phyloP scores from a whole-genome alignment of 1,140 invertebrate species.

The Drosophila persimilis region DNA sequence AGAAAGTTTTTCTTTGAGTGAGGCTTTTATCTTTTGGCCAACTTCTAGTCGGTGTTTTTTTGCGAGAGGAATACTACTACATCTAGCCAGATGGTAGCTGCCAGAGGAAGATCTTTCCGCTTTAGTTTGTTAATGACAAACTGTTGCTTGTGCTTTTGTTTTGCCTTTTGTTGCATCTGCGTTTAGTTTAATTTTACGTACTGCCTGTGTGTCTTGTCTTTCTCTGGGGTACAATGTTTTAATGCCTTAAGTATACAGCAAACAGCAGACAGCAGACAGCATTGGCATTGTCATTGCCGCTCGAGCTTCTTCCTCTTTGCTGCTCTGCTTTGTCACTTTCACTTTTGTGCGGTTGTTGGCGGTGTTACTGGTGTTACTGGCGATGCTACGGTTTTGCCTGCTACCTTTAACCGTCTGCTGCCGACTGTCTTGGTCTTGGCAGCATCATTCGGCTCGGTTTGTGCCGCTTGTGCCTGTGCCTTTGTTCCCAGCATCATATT shows the following conservation, averaged over 20 bases:
- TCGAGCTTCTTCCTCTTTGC: constrained; percentile 55
- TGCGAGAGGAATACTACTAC: not conserved
- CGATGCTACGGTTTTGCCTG: not conserved
- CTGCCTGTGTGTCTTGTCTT: constrained; percentile 18
- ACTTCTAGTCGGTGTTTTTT: constrained; percentile 14
- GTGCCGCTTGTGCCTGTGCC: constrained; percentile 45
- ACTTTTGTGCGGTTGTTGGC: constrained; percentile 42
- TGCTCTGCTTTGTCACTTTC: constrained; percentile 66
- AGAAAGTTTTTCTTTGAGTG: constrained; percentile 4
- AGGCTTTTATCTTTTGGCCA: constrained; percentile 9
- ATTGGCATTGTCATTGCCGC: constrained; percentile 69
- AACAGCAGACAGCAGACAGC: constrained; percentile 16
- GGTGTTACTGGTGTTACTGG: constrained; percentile 8
- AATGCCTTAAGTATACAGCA: constrained; percentile 70
- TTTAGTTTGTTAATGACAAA: constrained; percentile 30
- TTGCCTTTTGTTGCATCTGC: constrained; percentile 38
- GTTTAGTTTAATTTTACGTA: constrained; percentile 18
- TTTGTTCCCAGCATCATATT: constrained; percentile 59
- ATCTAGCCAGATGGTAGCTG: too few relatives aligned
- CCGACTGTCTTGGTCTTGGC: constrained; percentile 44
- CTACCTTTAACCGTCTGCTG: constrained; percentile 34
- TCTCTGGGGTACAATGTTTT: constrained; percentile 49
- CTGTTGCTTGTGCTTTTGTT: constrained; percentile 23
- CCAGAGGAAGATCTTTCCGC: not conserved
- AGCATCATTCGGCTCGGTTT: constrained; percentile 22